Percentiles rank a stretch among this genome's conserved stretches.
Conservation (phyloP, 2,888 invertebrate genomes). For the Morpho helenor region DNA sequence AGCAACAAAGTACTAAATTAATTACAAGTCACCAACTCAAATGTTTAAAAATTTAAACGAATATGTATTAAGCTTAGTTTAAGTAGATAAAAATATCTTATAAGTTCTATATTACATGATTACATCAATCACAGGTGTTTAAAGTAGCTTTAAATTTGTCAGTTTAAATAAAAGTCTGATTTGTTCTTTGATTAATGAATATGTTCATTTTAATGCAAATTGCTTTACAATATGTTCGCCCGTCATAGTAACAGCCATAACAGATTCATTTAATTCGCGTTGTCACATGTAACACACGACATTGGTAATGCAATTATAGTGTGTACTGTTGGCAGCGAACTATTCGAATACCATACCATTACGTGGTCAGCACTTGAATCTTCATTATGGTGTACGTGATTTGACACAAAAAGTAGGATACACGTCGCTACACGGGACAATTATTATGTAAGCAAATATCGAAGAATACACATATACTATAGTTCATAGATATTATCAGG, state of each 20-base stretch:
- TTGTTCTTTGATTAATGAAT: no score
- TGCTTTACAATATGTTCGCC: neutral
- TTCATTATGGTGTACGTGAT: slow-evolving; percentile 56
- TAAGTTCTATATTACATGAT: no score
- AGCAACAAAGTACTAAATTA: no score
- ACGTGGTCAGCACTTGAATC: slow-evolving; percentile 53
- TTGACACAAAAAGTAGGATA: slow-evolving; percentile 63
- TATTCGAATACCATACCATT: slow-evolving; percentile 51
- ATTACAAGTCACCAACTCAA: no score
- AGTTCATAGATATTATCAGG: slow-evolving; percentile 31
- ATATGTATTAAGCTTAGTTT: no score
- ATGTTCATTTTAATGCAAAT: neutral
- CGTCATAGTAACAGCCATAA: slow-evolving; percentile 19
- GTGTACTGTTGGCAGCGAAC: slow-evolving; percentile 35
- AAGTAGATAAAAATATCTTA: no score
- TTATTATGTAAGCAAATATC: slow-evolving; percentile 71
- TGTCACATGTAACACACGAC: slow-evolving; percentile 27
- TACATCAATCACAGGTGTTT: no score
- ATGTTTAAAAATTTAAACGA: no score
- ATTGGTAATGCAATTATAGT: slow-evolving; percentile 46
- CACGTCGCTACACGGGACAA: slow-evolving; percentile 41
- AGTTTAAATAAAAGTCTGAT: no score
- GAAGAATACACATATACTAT: slow-evolving; percentile 47
- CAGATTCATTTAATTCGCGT: slow-evolving; percentile 17
- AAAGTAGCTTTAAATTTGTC: no score